Base-by-base conservation (phyloP, 2,888 invertebrate species). In the Sceliomorpha sp. region DNA sequence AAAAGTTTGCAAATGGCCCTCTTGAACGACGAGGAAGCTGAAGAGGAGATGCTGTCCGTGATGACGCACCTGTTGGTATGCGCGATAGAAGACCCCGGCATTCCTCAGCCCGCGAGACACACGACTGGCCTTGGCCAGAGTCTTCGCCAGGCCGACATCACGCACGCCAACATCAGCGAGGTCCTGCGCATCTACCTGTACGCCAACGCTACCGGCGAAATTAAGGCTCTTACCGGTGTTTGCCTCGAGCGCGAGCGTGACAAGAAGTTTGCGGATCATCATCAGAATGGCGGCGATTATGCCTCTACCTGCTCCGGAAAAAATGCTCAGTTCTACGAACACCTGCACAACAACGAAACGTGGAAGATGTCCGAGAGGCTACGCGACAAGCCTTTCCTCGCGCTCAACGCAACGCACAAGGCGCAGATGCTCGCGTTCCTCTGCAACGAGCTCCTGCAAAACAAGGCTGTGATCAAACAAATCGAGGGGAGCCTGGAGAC, bases 371-470 rank as follows among this genome's bases (percentile, higher is more conserved):
- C 95, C 2, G 94, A 94, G 77, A 91, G 94, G 76, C 90, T 98
- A 8, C 93, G 94, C 59, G 94, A 94, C 85, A 94, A 94, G 73
- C 96, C 98, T 0, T 97, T 96, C 89, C 91, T 96, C 58, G 93
- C 97, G 0, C 90, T 98, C 1, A 94, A 93, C 84, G 93, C 97
- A 1, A 94, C 95, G 0, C 92, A 94, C 74, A 98, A 98, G 87
- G 94, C 97, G 0, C 93, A 94, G 72, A 95, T 98, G 80, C 89
- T 98, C 40, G 95, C 96, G 0, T 97, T 95, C 89, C 91, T 98
- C 15, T 98, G 98, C 89, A 96, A 98, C 89, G 98, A 99, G 88
- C 90, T 99, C 76, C 91, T 98, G 36, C 96, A 97, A 89, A 98
- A 97, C 88, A 97, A 97, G 89, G 93, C 95, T 6, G 95, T 98